These are phyloP conservation scores for Pluvialis apricaria DNA, from an alignment of 2,113 vertebrate species.

Conservation along the genomic window DNA sequence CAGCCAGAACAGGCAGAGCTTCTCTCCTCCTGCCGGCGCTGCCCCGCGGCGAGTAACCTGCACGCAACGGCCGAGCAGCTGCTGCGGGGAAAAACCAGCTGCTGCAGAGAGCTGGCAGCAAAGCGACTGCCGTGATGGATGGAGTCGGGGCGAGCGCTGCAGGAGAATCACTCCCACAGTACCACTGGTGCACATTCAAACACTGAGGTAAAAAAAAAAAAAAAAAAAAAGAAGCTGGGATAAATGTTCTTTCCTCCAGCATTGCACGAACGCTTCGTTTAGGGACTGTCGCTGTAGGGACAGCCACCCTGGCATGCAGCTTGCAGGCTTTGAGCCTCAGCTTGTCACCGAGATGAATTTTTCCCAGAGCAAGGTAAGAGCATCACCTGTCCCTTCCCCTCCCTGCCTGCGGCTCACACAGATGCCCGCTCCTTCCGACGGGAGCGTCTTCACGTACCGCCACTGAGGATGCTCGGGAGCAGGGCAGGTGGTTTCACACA, in stretches of 20 bases:
- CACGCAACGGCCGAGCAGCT: not conserved
- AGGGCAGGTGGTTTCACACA: not conserved
- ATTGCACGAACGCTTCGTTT: accelerated
- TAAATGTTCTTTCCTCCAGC: not conserved
- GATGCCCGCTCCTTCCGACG: not conserved
- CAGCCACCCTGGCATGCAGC: accelerated
- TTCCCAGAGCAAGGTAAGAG: not conserved
- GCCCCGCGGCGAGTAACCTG: not conserved
- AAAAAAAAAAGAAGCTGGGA: not conserved
- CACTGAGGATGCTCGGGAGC: not conserved
- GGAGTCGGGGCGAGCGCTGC: accelerated
- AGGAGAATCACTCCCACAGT: not conserved
- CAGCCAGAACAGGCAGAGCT: not conserved
- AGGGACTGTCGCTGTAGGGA: not conserved
- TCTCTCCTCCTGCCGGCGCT: not conserved
- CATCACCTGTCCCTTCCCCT: not conserved
- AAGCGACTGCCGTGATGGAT: not conserved
- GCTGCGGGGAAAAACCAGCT: not conserved
- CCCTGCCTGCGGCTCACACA: not conserved
- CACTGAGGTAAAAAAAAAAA: not conserved
- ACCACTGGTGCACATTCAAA: not conserved
- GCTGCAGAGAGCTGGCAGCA: not conserved
- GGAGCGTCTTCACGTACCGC: not conserved
- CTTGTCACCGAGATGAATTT: not conserved
- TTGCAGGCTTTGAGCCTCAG: not conserved